phyloP scores from a whole-genome alignment of 2,113 vertebrate species.

The Zapus hudsonius region DNA sequence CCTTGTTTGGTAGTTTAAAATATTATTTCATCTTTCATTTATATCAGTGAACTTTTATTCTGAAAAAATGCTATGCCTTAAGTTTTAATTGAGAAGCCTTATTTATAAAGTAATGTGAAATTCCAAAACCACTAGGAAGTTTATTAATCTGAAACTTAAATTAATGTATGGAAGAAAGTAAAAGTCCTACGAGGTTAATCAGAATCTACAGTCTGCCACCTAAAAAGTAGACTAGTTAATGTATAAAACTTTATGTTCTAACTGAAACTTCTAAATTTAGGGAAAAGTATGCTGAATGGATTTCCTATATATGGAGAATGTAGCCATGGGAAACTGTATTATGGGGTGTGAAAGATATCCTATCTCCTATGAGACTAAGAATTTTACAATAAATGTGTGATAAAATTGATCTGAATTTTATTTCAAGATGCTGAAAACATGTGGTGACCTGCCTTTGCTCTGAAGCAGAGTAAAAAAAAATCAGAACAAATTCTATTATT shows the following conservation, averaged over 20 bases:
- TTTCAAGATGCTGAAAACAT: slow-evolving; percentile 15
- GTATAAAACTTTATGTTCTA: slow-evolving; percentile 29
- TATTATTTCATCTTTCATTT: background rate
- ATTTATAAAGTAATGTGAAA: background rate
- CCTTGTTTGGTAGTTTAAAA: slow-evolving; percentile 7
- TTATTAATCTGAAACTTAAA: slow-evolving; percentile 25
- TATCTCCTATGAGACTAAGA: background rate
- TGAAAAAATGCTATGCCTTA: background rate
- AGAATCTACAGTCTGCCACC: background rate
- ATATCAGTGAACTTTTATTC: background rate
- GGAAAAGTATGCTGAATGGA: background rate
- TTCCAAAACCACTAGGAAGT: background rate
- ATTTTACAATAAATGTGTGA: slow-evolving; percentile 10
- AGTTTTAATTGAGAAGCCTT: slow-evolving; percentile 20
- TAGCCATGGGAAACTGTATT: background rate
- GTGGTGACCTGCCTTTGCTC: background rate
- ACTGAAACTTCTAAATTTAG: slow-evolving; percentile 9
- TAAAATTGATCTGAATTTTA: slow-evolving; percentile 63
- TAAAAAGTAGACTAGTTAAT: slow-evolving; percentile 23
- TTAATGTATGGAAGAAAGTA: background rate
- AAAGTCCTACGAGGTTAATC: background rate
- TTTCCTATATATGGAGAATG: slow-evolving; percentile 16
- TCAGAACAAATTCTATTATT: background rate
- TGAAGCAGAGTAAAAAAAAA: slow-evolving; percentile 6
- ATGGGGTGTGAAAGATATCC: slow-evolving; percentile 5